Evolutionary conservation across 2,888 invertebrate species (phyloP).

Genomic region (Mechanitis messenoides): DNA sequence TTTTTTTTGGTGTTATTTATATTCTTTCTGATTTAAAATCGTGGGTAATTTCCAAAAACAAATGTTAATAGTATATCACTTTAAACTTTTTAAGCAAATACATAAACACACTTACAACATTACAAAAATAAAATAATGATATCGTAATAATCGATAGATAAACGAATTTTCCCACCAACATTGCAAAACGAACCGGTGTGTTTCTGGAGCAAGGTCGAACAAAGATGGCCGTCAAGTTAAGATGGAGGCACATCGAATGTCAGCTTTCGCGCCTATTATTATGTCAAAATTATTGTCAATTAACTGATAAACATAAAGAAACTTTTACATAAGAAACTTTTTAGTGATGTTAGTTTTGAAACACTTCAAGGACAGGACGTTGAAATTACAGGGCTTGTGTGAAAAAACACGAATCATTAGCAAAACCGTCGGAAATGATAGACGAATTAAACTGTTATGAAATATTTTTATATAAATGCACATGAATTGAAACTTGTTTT

Average conservation of each 20-base stretch:
- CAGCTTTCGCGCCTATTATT: constrained; percentile 62
- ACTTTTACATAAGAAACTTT: constrained; percentile 14
- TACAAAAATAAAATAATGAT: constrained; percentile 20
- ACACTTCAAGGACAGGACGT: constrained; percentile 47
- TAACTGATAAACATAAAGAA: constrained; percentile 10
- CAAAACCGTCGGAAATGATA: constrained; percentile 40
- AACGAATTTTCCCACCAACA: constrained; percentile 61
- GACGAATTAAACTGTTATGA: constrained; percentile 26
- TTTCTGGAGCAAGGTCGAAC: constrained; percentile 70
- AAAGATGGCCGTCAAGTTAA: constrained; percentile 59
- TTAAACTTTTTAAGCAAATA: too few species aligned
- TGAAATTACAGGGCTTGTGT: constrained; percentile 51
- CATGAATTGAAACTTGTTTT: constrained; percentile 11
- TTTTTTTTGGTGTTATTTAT: neutral
- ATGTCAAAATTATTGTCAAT: constrained; percentile 34
- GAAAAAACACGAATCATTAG: constrained; percentile 46
- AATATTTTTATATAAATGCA: constrained; percentile 22
- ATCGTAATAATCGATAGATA: constrained; percentile 49
- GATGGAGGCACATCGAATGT: constrained; percentile 58
- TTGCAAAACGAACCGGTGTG: constrained; percentile 62
- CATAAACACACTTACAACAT: neutral
- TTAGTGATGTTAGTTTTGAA: constrained; percentile 41
- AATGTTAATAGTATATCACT: too few species aligned
- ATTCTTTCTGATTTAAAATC: too few species aligned
- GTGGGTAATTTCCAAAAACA: too few species aligned